Evolutionary conservation across 2,113 vertebrate species (phyloP).

Genomic region (Camelus bactrianus): DNA sequence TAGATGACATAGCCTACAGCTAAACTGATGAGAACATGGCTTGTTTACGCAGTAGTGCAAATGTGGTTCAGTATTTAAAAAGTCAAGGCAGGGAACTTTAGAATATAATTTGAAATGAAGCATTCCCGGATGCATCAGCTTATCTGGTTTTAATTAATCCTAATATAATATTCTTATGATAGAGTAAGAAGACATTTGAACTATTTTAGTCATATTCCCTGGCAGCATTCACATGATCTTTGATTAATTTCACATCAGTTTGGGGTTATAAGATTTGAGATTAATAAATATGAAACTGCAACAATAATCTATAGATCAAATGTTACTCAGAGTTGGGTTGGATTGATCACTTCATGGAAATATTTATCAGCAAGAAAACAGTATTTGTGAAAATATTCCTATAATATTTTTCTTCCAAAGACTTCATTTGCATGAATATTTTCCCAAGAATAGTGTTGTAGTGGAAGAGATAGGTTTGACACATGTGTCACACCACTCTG

Average conservation of each 20-base stretch:
- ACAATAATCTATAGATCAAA: background rate
- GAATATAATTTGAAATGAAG: constrained; percentile 25
- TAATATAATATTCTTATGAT: background rate
- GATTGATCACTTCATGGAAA: background rate
- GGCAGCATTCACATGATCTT: background rate
- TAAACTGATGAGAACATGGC: background rate
- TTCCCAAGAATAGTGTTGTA: background rate
- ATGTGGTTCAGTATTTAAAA: background rate
- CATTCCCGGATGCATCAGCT: background rate
- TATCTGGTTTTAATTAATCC: background rate
- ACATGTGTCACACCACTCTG: too few relatives aligned
- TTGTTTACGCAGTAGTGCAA: background rate
- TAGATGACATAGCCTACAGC: background rate
- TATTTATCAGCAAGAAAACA: background rate
- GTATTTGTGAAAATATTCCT: background rate
- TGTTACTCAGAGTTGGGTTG: background rate
- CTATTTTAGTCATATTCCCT: background rate
- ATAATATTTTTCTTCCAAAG: background rate
- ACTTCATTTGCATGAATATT: background rate
- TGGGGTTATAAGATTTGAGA: background rate
- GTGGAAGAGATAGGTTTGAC: background rate
- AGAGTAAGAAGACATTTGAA: background rate
- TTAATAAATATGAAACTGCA: background rate
- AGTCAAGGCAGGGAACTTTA: background rate
- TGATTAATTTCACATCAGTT: background rate